Evolutionary conservation across 35 echinoderm and acorn worm species (phyloP), one percentile per base, ranked within the genome.

Genomic region (Anneissia japonica): DNA sequence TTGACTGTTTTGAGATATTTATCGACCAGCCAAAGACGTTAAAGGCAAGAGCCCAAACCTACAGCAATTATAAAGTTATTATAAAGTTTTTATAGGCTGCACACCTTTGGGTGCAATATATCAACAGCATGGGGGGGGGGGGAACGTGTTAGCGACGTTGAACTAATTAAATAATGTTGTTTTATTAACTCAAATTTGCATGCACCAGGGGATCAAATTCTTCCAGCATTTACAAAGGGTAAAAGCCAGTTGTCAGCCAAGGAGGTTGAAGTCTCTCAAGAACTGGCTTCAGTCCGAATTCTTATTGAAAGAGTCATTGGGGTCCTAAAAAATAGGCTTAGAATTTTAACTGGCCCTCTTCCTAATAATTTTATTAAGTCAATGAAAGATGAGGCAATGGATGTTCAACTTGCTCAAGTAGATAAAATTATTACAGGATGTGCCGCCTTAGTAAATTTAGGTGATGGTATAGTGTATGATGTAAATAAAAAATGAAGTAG

Each of bases 251-350:
- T 85, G 21, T 91, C 89, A 31, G 82, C 83, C 6, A 45, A 82
- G 41, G 87, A 89, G 83, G 81, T 89, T 9, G 87, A 89, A 76
- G 51, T 74, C 14, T 89, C 87, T 26, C 81, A 80, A 17, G 10
- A 81, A 84, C 39, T 83, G 3, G 39, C 79, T 45, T 29, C 39
- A 14, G 46, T 91, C 16, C 64, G 89, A 33, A 91, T 91, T 38
- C 84, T 86, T 86, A 86, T 91, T 30, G 89, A 91, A 86, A 46
- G 89, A 33, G 83, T 87, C 23, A 91, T 91, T 39, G 84, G 89
- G 7, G 29, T 80, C 19, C 79, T 85, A 37, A 91, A 91, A 35
- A 91, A 91, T 45, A 21, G 83, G 21, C 86, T 56, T 77, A 78
- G 46, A 0, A 86, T 90, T 85, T 86, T 90, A 37, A 10, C 46